Base-by-base conservation (phyloP, 2,113 vertebrate species). In the Myrmecophaga tridactyla region DNA sequence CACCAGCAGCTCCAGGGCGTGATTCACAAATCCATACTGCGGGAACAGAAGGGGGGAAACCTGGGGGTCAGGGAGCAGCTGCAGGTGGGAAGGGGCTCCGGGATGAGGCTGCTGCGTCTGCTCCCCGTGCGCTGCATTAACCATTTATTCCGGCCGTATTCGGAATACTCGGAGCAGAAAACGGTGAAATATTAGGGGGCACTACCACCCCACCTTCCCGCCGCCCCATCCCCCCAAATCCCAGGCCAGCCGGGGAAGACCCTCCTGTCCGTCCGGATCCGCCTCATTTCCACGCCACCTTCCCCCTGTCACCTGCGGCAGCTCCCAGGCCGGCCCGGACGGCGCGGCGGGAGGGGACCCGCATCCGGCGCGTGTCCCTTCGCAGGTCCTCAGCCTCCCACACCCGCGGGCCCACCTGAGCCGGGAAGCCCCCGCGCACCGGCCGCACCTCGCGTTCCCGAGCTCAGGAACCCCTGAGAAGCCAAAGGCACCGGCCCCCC, bases 11-110 rank as follows among this genome's bases (percentile, higher is more conserved):
- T 99, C 99, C 99, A 99, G 97, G 85, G 99, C 99, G 97, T 99
- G 99, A 98, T 99, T 99, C 97, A 99, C 99, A 97, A 99, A 99
- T 48, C 99, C 99, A 97, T 99, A 99, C 99, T 99, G 98, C 31
- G 56, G 92, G 41, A n/a, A 90, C 43, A 63, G 88, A n/a, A n/a
- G n/a, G n/a, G n/a, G 84, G 18, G 62, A 95, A 21, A 86, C 21
- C 29, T 8, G 4, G 27, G 85, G 43, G 48, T 87, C 53, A 95
- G 75, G 58, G 36, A 11, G 11, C 12, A 1, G 63, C 31, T 7
- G 60, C 4, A 13, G 46, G 21, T 23, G 67, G 63, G 7, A 27
- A 18, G 43, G 21, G 17, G 80, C 7, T 10, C 0, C 20, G 4
- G 46, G 29, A 13, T 9, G 8, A 29, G 58, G 43, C 36, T 11